Base-by-base conservation (phyloP, 2,888 invertebrate species). In the Chalcosyrphus nemorum region DNA sequence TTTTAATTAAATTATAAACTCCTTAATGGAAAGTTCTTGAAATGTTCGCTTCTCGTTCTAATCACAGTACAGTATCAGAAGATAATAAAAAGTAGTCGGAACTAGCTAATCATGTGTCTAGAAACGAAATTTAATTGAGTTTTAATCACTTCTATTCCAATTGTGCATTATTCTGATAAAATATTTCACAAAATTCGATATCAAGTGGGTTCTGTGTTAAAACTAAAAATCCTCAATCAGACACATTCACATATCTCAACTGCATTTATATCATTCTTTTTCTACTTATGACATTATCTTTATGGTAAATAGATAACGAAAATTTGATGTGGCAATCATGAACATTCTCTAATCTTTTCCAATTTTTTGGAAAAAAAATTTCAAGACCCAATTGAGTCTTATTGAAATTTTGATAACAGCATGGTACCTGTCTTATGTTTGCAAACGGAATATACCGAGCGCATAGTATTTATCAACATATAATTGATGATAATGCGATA, bases 21-120 rank as follows among this genome's bases (percentile, higher is more conserved):
- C 2, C 4, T 21, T 1, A 9, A 4, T 29, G 17, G 29, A 45
- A 11, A 17, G 0, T 41, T 45, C 29, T 45, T 19, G 1, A 61
- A 61, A 61, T 29, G 19, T n/a, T 5, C 29, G 13, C 19, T 52
- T 29, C n/a, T n/a, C n/a, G n/a, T n/a, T n/a, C 9, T 54, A 66
- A 66, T 54, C 50, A 1, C 66, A 7, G 32, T 6, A 43, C 32
- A 27, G 24, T 52, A 27, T 66, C 29, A 54, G 4, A n/a, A 41
- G 66, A 68, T 68, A 66, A 54, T 4, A 5, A 54, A 54, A 68
- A 17, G n/a, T 13, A 68, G 29, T 29, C 38, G 41, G 9, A 54
- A 54, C 43, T n/a, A 17, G 15, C 38, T 65, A 35, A 59, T 2
- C 35, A 50, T 6, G 13, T 47, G 24, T 5, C 9, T 41, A 50